Evolutionary conservation across 2,113 vertebrate genomes (phyloP), one percentile per base, ranked within the genome.

Genomic region (Phoxinus phoxinus): DNA sequence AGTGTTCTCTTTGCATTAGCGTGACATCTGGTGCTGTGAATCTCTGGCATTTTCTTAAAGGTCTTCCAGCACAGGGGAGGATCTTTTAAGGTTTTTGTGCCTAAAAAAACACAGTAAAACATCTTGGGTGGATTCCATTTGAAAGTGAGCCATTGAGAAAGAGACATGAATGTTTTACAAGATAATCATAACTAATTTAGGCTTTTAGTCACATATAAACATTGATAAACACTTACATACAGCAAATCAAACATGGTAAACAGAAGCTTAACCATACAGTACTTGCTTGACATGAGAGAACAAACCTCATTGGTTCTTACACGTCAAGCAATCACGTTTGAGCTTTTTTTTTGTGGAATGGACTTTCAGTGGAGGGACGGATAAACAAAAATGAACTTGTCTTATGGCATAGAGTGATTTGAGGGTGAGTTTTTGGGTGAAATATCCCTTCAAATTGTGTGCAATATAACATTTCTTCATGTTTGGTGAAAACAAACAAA

Each of bases 1-100:
- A 63, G 80, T 86, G 73, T 84, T 94, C 93, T 90, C 69, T 90
- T 80, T 86, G 86, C 89, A 93, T 93, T 90, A 92, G 67, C 8
- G 82, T 86, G 69, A 85, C 27, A 77, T 21, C 73, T 32, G 59
- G 15, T 67, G 76, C 87, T 88, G 87, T 86, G 87, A 90, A 87
- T 89, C 90, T 89, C 88, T 94, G 93, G 88, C 93, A 93, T 95
- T 94, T 93, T 84, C 65, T 69, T 80, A 93, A 94, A 94, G 91
- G 91, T 93, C 93, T 90, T 87, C n/a, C 86, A 86, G 72, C 89
- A 82, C 84, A 90, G 69, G 79, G 85, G 87, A 90, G 85, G 86
- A 53, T 81, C 44, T 4, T 3, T 53, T 76, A 53, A 48, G n/a
- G n/a, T n/a, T 75, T 3, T 75, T 51, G 25, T 51, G 48, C 48